Base-by-base conservation (phyloP, 2,113 vertebrate species). In the Oncorhynchus masou region DNA sequence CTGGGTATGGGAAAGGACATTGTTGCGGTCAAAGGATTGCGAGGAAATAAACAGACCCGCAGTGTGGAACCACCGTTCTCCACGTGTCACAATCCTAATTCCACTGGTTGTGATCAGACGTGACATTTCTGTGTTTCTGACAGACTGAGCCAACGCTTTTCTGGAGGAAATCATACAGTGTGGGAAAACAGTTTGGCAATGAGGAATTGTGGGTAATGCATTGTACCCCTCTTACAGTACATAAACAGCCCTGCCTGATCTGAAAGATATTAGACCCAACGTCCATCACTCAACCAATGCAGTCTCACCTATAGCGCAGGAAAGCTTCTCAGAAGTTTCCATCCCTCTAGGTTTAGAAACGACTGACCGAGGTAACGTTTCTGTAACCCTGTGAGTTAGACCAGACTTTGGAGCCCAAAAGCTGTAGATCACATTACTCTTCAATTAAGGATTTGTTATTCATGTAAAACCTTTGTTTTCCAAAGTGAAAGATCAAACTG, bases 401-500 rank as follows among this genome's bases (percentile, higher is more conserved):
- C n/a, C 51, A 54, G 16, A 19, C 15, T 54, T 54, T 2, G 6
- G 48, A 24, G 39, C 7, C 62, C 2, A 3, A 3, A 54, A 25
- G 83, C 77, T 80, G 74, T 76, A 16, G 48, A 70, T 7, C n/a
- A 70, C 74, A 77, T 84, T 72, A 78, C 12, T 5, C 48, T 16
- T 20, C 75, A 73, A 19, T 54, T 74, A 77, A 78, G 71, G 5
- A 19, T 27, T 67, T 84, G 70, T 79, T 83, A 68, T 87, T 82
- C 74, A 74, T 73, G 45, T 77, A 73, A 83, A 85, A 81, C 75
- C 67, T 19, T 70, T 77, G 16, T 74, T 78, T 77, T 60, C 64
- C 66, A 59, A 64, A 75, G 68, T 48, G 64, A 68, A 76, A 87
- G 75, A 89, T 88, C 79, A 88, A 84, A 84, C 80, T 39, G 73